Percentiles rank a stretch among this genome's conserved stretches.
These are phyloP conservation scores for Denticeps clupeoides DNA, from an alignment of 2,797 vertebrate species.

Conservation along the genomic window DNA sequence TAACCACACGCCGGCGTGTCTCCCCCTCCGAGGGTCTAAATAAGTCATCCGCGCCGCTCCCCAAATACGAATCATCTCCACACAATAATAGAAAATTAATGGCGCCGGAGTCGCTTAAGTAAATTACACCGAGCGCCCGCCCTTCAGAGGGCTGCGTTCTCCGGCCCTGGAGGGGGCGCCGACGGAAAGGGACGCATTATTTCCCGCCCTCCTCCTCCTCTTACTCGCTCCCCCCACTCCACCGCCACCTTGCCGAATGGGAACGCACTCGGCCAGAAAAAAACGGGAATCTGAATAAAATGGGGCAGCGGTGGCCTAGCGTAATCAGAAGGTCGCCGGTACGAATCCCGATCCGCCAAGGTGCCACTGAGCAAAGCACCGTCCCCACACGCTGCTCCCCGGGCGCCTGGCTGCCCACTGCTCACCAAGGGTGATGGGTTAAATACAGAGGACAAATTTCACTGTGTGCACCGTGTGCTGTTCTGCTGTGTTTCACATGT, in stretches of 20 bases:
- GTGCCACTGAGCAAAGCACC: too few relatives aligned
- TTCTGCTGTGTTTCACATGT: too few relatives aligned
- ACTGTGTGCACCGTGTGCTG: too few relatives aligned
- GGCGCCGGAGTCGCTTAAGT: conserved; percentile 55
- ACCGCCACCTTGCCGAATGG: conserved; percentile 31
- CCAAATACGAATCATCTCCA: conserved; percentile 68
- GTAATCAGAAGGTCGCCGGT: too few relatives aligned
- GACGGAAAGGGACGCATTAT: conserved; percentile 44
- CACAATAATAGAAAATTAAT: conserved; percentile 71
- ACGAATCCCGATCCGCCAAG: too few relatives aligned
- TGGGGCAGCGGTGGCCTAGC: conserved; percentile 44
- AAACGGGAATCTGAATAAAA: conserved; percentile 63
- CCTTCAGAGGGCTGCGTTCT: conserved; percentile 12
- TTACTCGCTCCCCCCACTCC: not conserved
- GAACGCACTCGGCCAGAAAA: conserved; percentile 56
- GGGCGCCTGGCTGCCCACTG: too few relatives aligned
- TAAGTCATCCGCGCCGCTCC: conserved; percentile 69
- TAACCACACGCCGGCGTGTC: conserved; percentile 59
- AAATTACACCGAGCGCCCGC: conserved; percentile 57
- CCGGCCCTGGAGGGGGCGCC: conserved; percentile 22
- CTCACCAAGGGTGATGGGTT: too few relatives aligned
- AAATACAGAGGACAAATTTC: too few relatives aligned
- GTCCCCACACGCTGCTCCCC: too few relatives aligned
- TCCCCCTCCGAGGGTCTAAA: conserved; percentile 58
- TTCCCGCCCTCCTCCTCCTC: conserved; percentile 1